These are phyloP conservation scores for Cydia splendana DNA, from an alignment of 1,140 invertebrate genomes.

Conservation along the genomic window DNA sequence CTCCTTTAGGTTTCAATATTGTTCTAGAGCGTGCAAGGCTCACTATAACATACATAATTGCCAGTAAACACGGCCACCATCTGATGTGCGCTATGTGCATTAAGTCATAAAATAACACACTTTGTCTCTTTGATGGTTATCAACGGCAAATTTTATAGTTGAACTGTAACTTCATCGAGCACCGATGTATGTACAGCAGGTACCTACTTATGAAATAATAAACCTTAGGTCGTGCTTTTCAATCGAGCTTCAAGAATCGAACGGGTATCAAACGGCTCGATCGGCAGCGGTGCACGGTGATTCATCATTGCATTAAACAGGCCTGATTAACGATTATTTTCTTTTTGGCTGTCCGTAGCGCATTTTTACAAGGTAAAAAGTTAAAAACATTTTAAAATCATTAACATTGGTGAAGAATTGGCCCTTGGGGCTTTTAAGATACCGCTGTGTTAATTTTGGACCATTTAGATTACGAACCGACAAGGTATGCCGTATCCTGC, in stretches of 20 bases:
- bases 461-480: constrained; percentile 25
- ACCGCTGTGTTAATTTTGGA: constrained; percentile 30
- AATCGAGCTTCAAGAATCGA: neutral
- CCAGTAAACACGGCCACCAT: neutral
- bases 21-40: too few relatives aligned
- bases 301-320: constrained; percentile 23
- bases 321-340: constrained; percentile 29
- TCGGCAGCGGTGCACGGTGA: neutral
- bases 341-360: constrained; percentile 18
- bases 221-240: constrained; percentile 10
- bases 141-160: neutral
- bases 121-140: neutral
- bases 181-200: neutral
- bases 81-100: neutral
- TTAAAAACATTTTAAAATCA: constrained; percentile 12
- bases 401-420: constrained; percentile 28
- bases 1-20: too few relatives aligned
- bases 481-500: constrained; percentile 23
- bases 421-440: constrained; percentile 28
- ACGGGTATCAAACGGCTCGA: constrained; percentile 24
- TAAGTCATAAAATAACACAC: neutral
- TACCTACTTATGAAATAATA: neutral
- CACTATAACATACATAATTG: too few relatives aligned
- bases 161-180: neutral
- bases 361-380: neutral